Conservation (phyloP, 2,797 vertebrate species). For the Galago senegalensis region DNA sequence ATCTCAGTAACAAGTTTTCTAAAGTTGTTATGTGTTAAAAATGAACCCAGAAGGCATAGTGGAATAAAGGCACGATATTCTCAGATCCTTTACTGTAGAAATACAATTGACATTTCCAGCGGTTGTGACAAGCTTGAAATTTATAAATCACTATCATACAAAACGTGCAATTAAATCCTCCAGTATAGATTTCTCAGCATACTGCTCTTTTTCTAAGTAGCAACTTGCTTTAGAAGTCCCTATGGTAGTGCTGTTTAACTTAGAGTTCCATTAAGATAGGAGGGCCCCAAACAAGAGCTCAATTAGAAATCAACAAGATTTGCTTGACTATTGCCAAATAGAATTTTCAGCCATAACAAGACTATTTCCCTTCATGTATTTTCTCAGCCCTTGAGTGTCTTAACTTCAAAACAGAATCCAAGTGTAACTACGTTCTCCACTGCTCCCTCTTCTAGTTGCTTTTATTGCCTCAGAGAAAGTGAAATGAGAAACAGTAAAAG, state of each 20-base stretch:
- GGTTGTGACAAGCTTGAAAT: background rate
- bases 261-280: background rate
- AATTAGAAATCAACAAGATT: slow-evolving; percentile 15
- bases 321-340: background rate
- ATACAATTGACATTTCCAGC: background rate
- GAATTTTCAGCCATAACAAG: background rate
- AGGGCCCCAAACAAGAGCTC: background rate
- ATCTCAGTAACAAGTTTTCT: background rate
- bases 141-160: background rate
- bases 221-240: background rate
- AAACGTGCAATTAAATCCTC: background rate
- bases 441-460: background rate
- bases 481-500: slow-evolving; percentile 37
- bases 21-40: slow-evolving; percentile 40
- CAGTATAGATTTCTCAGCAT: background rate
- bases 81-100: background rate
- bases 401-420: slow-evolving; percentile 54
- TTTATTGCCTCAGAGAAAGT: slow-evolving; percentile 45
- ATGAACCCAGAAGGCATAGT: slow-evolving; percentile 5
- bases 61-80: background rate
- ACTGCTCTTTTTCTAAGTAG: background rate
- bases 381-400: slow-evolving; percentile 9
- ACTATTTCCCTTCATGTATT: background rate
- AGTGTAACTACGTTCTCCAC: slow-evolving; percentile 9
- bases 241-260: background rate